Conservation (phyloP, 2,113 vertebrate genomes). For the Pseudolaguvia tuberculata region DNA sequence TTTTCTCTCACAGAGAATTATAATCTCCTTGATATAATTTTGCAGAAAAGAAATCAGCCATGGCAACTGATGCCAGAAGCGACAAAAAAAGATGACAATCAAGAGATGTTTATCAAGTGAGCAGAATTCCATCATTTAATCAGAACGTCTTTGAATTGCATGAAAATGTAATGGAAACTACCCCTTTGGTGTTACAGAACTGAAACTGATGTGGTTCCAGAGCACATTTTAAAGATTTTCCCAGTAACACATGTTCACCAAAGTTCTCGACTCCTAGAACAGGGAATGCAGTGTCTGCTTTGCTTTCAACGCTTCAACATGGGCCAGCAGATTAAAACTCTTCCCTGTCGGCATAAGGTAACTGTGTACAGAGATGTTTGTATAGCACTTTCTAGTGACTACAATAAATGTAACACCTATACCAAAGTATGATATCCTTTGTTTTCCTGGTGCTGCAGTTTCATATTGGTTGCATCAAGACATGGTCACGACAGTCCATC, state of each 20-base stretch:
- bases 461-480: conserved; percentile 66
- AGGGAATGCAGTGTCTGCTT: conserved; percentile 67
- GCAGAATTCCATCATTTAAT: not conserved
- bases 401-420: not conserved
- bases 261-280: conserved; percentile 62
- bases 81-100: conserved; percentile 26
- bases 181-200: not conserved
- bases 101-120: conserved; percentile 43
- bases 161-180: not conserved
- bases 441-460: conserved; percentile 61
- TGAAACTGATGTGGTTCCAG: conserved; percentile 49
- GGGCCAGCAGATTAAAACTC: conserved; percentile 58
- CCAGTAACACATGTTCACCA: conserved; percentile 56
- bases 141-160: not conserved
- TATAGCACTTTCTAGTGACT: not conserved
- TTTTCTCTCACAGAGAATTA: not conserved
- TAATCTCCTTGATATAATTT: not conserved
- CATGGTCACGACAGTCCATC: conserved; percentile 60
- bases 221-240: conserved; percentile 52
- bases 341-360: conserved; percentile 74
- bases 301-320: conserved; percentile 67
- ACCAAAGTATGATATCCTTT: not conserved
- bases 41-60: conserved; percentile 67
- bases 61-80: conserved; percentile 51
- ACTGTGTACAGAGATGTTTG: conserved; percentile 1